Evolutionary conservation across 1,140 invertebrate genomes (phyloP).

Genomic region (Ooceraea biroi): DNA sequence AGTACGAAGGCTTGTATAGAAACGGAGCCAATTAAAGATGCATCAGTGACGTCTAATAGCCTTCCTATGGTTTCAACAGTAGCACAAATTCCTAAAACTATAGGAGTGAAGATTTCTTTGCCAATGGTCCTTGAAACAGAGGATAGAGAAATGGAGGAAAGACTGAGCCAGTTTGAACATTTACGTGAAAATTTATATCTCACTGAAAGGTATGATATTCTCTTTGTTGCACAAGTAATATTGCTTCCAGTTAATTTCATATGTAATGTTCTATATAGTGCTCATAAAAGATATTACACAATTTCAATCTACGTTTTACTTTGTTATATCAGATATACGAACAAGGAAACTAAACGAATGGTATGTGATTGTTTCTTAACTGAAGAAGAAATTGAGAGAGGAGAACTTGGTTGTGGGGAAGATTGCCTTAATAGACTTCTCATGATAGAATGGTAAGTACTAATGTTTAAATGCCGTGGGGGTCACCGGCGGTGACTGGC

Average conservation of each 20-base stretch:
- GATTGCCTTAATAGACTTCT: constrained; percentile 98
- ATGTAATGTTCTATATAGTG: not conserved
- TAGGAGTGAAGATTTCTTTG: constrained; percentile 79
- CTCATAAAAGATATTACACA: constrained; percentile 19
- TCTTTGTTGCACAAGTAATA: constrained; percentile 20
- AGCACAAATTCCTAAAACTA: constrained; percentile 61
- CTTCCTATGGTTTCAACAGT: constrained; percentile 28
- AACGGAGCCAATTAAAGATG: constrained; percentile 50
- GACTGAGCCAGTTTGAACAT: constrained; percentile 92
- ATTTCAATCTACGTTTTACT: constrained; percentile 28
- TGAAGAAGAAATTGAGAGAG: constrained; percentile 94
- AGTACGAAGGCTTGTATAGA: constrained; percentile 57
- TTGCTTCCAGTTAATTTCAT: constrained; percentile 6
- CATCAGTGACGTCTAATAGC: constrained; percentile 41
- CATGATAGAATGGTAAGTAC: constrained; percentile 97
- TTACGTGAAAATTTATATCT: constrained; percentile 95
- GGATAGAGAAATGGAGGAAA: constrained; percentile 89
- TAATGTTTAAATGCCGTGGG: too few relatives aligned
- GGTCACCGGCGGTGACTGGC: too few relatives aligned
- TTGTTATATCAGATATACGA: constrained; percentile 87
- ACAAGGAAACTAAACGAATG: constrained; percentile 97
- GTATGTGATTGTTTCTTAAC: constrained; percentile 97
- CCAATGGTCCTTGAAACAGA: constrained; percentile 79
- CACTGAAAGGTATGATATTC: constrained; percentile 88
- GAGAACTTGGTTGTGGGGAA: constrained; percentile 96